Conservation (phyloP, 92 coral and sea anemone genomes). For the Phenganax marumi region DNA sequence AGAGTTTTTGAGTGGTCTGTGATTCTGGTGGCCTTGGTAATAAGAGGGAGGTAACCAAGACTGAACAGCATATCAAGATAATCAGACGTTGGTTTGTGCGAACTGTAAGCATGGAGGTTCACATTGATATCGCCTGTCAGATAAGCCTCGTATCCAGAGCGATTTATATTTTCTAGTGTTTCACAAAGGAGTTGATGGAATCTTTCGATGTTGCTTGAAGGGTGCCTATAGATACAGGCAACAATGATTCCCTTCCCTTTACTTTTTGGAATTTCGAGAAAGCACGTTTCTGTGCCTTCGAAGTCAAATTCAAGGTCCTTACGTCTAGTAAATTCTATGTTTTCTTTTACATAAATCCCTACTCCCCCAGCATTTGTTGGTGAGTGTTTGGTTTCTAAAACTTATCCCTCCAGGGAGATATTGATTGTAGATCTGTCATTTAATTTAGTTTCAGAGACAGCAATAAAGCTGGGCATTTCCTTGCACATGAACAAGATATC, state of each 20-base stretch:
- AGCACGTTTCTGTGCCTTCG: not conserved
- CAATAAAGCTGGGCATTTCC: conserved; percentile 47
- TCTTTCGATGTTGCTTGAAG: not conserved
- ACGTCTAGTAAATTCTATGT: conserved; percentile 7
- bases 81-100: conserved; percentile 57
- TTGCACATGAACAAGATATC: conserved; percentile 35
- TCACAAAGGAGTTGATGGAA: not conserved
- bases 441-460: conserved; percentile 48
- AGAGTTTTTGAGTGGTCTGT: conserved; percentile 50
- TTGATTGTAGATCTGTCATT: conserved; percentile 30
- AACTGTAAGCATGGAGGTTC: conserved; percentile 44
- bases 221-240: conserved; percentile 2
- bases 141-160: conserved; percentile 30
- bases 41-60: conserved; percentile 49
- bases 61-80: conserved; percentile 50
- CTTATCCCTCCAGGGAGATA: conserved; percentile 42
- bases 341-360: conserved; percentile 30
- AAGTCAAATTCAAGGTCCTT: conserved; percentile 1
- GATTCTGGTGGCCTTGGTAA: conserved; percentile 50
- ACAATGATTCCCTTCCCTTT: not conserved
- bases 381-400: conserved; percentile 24
- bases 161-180: conserved; percentile 17
- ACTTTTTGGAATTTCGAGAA: not conserved
- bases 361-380: conserved; percentile 49
- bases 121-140: conserved; percentile 52